phyloP scores from a whole-genome alignment of 2,113 vertebrate genomes.

The Istiophorus platypterus region DNA sequence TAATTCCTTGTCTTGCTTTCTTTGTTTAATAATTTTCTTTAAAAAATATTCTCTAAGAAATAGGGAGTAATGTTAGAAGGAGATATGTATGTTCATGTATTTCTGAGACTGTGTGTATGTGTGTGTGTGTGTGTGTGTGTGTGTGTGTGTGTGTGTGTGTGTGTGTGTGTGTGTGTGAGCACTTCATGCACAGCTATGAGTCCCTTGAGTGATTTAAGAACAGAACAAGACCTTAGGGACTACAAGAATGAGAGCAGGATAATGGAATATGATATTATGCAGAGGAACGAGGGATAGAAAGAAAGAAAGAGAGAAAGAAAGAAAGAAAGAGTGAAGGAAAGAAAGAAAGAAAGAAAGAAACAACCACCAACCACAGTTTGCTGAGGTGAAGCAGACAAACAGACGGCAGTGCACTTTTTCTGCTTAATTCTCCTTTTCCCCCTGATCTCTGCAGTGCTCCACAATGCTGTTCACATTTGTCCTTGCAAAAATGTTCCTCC shows the following conservation, averaged over 20 bases:
- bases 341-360: neutral
- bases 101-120: neutral
- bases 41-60: slow-evolving; percentile 8
- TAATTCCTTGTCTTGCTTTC: neutral
- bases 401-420: slow-evolving; percentile 61
- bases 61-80: slow-evolving; percentile 9
- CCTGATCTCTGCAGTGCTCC: slow-evolving; percentile 63
- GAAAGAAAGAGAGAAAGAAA: slow-evolving; percentile 27
- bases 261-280: slow-evolving; percentile 47
- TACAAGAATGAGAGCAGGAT: slow-evolving; percentile 59
- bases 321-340: neutral
- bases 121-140: neutral
- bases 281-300: neutral
- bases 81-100: neutral
- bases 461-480: slow-evolving; percentile 57
- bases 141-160: neutral
- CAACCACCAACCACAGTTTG: neutral
- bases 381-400: slow-evolving; percentile 46
- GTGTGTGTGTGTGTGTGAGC: slow-evolving; percentile 10
- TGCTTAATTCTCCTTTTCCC: slow-evolving; percentile 67
- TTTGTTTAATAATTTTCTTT: neutral
- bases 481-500: slow-evolving; percentile 52
- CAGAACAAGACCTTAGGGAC: slow-evolving; percentile 59
- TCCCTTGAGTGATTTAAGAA: slow-evolving; percentile 58
- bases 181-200: neutral